Conservation (phyloP, 2,888 invertebrate genomes). For the Tromatobia lineatoria region DNA sequence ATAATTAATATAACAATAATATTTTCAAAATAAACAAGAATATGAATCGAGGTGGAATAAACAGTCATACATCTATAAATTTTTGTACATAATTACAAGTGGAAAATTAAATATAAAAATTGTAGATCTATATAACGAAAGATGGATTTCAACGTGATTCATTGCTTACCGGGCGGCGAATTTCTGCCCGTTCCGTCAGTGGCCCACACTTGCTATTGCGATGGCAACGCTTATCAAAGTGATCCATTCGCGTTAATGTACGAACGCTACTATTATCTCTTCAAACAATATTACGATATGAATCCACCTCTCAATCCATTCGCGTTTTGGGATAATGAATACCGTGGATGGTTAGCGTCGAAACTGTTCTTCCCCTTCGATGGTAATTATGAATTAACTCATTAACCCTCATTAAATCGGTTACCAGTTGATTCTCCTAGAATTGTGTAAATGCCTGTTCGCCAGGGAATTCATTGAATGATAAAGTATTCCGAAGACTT, state of each 20-base stretch:
- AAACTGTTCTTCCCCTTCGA: slow-evolving; percentile 47
- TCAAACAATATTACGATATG: slow-evolving; percentile 65
- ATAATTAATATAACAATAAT: neutral
- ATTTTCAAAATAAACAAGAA: neutral
- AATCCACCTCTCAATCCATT: slow-evolving; percentile 67
- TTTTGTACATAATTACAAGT: neutral
- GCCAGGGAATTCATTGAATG: too few relatives aligned
- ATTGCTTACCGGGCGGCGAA: slow-evolving; percentile 48
- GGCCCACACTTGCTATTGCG: neutral
- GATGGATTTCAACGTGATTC: slow-evolving; percentile 68
- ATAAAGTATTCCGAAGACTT: too few relatives aligned
- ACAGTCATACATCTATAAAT: neutral
- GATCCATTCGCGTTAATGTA: slow-evolving; percentile 58
- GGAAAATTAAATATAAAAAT: neutral
- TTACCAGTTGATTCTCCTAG: neutral
- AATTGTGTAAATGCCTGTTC: neutral
- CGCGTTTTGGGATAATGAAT: slow-evolving; percentile 49
- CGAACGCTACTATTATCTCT: slow-evolving; percentile 63
- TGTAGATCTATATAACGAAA: neutral
- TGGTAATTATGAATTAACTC: slow-evolving; percentile 45
- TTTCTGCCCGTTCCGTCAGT: slow-evolving; percentile 45
- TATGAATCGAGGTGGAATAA: neutral
- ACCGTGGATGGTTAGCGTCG: slow-evolving; percentile 53
- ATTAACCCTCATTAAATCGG: neutral
- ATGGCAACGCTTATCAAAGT: slow-evolving; percentile 65